Evolutionary conservation across 2,797 vertebrate genomes (phyloP).

Genomic region (Adelosebastes latens): DNA sequence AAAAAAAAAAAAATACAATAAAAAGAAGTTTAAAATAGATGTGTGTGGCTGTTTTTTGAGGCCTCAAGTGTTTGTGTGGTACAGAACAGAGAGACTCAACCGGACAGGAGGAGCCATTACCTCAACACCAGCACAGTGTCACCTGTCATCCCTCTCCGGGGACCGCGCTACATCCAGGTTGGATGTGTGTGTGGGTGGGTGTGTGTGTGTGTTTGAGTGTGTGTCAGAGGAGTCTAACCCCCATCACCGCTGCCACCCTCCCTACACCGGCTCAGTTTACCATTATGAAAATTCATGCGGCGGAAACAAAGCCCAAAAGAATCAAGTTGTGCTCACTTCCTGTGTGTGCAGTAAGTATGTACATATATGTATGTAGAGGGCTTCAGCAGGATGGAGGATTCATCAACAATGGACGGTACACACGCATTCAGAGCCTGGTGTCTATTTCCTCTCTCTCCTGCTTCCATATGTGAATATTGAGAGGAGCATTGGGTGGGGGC

Average conservation of each 20-base stretch:
- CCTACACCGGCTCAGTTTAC: constrained; percentile 51
- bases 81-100: constrained; percentile 24
- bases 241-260: background rate
- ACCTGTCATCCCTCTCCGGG: constrained; percentile 49
- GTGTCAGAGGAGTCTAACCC: constrained; percentile 40
- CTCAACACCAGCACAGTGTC: constrained; percentile 37
- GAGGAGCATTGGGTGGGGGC: constrained; percentile 51
- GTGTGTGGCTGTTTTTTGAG: constrained; percentile 3
- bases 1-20: background rate
- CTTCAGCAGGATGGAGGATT: constrained; percentile 38
- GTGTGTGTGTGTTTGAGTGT: constrained; percentile 9
- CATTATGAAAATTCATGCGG: constrained; percentile 69
- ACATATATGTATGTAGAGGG: constrained; percentile 19
- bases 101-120: constrained; percentile 48
- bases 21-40: constrained; percentile 12
- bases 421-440: constrained; percentile 37
- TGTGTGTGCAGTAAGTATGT: constrained; percentile 30
- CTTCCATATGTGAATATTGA: constrained; percentile 59
- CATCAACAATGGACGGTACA: constrained; percentile 42
- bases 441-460: constrained; percentile 43
- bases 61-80: constrained; percentile 3
- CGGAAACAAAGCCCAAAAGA: constrained; percentile 64
- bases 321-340: constrained; percentile 40
- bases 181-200: constrained; percentile 2
- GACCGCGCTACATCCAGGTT: constrained; percentile 35